Evolutionary conservation across 2,113 vertebrate species (phyloP), one percentile per base, ranked within the genome.

Genomic region (Orientallactaga bullata): DNA sequence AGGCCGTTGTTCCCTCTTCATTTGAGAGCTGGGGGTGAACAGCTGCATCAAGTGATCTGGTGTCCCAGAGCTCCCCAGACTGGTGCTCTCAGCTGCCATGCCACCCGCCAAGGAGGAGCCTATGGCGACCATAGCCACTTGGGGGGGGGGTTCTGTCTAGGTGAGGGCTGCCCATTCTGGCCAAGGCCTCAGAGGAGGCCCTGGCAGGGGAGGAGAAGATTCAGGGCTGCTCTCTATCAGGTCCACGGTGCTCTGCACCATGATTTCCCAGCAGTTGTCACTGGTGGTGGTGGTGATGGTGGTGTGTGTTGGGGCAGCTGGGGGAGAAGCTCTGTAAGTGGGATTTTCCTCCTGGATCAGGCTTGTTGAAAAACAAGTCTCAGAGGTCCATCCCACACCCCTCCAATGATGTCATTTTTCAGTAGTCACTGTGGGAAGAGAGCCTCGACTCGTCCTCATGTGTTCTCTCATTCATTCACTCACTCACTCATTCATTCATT

Each of bases 61-160:
- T 9, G 42, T 11, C 81, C 61, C 30, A 2, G 73, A 24, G 11
- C 7, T 24, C 66, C 8, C 51, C 3, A 30, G 39, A 39, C 55
- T 47, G 58, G 30, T 4, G 69, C 58, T 32, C 32, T 10, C 2
- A 0, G n/a, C 17, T 13, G 0, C 4, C 30, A 16, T 4, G 7
- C 17, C 30, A 55, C 55, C 7, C 55, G 11, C 55, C 0, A 1
- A 26, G 78, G 32, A 4, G 78, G 37, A 80, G 15, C 2, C 61
- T 23, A 68, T 58, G 16, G 78, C 1, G 28, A 30, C 9, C 85
- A 60, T 37, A 0, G 18, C 3, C 60, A 39, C 51, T 68, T 42
- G 23, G 93, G 91, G 24, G 32, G 82, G 79, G 74, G 61, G 26
- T n/a, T n/a, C n/a, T n/a, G n/a, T 23, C 39, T 47, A 39, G 68